Evolutionary conservation across 1,140 invertebrate genomes (phyloP).

Genomic region (Orchestia grillus): DNA sequence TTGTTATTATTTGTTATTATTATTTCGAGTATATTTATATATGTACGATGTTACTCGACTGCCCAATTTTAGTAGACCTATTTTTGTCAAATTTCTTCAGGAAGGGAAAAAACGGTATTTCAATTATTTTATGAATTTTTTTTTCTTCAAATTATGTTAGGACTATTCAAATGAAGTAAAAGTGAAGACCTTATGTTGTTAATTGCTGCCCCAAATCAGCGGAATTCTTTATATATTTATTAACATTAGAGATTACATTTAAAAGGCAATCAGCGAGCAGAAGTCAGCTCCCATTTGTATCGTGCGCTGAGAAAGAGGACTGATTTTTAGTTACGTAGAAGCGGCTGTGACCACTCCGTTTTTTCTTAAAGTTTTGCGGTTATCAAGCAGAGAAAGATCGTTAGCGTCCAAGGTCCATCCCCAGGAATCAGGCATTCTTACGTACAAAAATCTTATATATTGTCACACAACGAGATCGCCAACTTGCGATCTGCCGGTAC

Average conservation of each 20-base stretch:
- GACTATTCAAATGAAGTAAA: too few species aligned
- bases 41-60: too few species aligned
- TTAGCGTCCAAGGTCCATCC: constrained; percentile 2
- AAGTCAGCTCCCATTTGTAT: not conserved
- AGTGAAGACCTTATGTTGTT: too few species aligned
- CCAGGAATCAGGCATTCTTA: not conserved
- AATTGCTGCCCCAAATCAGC: too few species aligned
- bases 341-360: not conserved
- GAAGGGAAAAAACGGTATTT: too few species aligned
- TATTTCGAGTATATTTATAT: too few species aligned
- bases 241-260: not conserved
- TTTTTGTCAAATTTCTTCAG: too few species aligned
- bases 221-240: not conserved
- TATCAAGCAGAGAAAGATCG: constrained; percentile 32
- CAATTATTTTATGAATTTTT: too few species aligned
- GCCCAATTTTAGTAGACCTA: too few species aligned
- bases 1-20: too few species aligned
- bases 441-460: not conserved
- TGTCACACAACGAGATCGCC: not conserved
- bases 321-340: not conserved
- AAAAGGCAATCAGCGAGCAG: not conserved
- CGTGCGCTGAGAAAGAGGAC: not conserved
- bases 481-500: not conserved
- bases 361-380: constrained; percentile 21
- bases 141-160: too few species aligned